Evolutionary conservation across 2,113 vertebrate genomes (phyloP).

Genomic region (Uria lomvia): DNA sequence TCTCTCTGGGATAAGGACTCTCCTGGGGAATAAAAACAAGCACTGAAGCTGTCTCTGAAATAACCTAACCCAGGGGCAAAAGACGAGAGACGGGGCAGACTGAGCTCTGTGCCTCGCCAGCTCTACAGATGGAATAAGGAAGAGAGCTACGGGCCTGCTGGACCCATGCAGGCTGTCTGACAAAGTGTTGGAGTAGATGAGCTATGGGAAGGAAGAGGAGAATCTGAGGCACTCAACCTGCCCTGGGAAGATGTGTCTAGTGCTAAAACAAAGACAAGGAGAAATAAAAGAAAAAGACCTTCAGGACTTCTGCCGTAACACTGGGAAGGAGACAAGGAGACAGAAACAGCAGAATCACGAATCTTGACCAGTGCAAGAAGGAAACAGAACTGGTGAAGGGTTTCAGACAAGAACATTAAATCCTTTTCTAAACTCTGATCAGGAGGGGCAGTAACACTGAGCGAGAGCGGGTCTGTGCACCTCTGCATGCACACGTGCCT

Average conservation of each 20-base stretch:
- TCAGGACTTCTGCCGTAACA: background rate
- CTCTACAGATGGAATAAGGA: background rate
- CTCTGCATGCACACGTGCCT: background rate
- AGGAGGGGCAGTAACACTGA: background rate
- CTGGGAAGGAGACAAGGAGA: background rate
- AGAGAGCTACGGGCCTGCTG: background rate
- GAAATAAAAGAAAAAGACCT: background rate
- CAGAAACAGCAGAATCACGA: background rate
- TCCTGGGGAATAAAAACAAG: background rate
- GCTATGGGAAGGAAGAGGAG: background rate
- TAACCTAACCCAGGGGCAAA: background rate
- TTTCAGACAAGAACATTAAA: background rate
- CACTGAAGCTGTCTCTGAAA: background rate
- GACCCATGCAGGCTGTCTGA: background rate
- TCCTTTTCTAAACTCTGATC: background rate
- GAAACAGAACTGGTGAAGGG: background rate
- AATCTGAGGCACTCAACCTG: background rate
- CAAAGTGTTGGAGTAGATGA: background rate
- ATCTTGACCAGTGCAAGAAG: background rate
- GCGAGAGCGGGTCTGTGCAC: fast-evolving
- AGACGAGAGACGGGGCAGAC: background rate
- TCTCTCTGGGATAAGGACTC: background rate
- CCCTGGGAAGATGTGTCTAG: background rate
- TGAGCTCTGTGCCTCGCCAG: background rate
- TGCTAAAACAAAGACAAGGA: background rate